Base-by-base conservation (phyloP, 2,797 vertebrate species). In the Diceros bicornis region DNA sequence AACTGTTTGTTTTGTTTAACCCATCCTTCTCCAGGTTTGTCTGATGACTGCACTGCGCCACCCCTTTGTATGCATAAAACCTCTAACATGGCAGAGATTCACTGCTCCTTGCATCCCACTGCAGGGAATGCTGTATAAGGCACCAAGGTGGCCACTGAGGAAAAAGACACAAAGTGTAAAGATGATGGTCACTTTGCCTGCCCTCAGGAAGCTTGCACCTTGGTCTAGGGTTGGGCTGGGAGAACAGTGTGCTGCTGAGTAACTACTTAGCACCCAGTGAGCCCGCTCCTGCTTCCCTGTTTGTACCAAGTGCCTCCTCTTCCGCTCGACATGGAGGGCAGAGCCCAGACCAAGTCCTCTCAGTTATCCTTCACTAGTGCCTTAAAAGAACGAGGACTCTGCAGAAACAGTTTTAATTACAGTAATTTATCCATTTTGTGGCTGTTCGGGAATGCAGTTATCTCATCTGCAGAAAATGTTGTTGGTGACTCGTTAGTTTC, bases 381-480 rank as follows among this genome's bases (percentile, higher is more conserved):
- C 97, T 97, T 92, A 61, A 12, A 92, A 91, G 92, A 50, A 82
- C 96, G 52, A 77, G 21, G 50, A 94, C 72, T 96, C 96, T 95
- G 57, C 87, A 90, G 72, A 97, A 82, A 88, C 10, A 7, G 64
- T 89, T 79, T 90, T 97, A 57, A 79, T 91, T 93, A 82, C 62
- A 92, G 81, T 84, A 81, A 92, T 93, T 32, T 37, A 91, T 94
- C 96, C 47, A 59, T 97, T 96, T 89, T 96, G 96, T 95, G 95
- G 94, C 85, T 92, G 41, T 7, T 6, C 17, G 85, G 82, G 97
- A 98, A 90, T 77, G 95, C 90, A 74, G 64, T 97, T 97, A 89
- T 91, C 44, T 98, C 96, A 92, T 94, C 71, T 91, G 85, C 96
- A 3, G 18, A 97, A 97, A 97, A 97, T 97, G 62, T 72, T 92